These are phyloP conservation scores for Drosophila leonis DNA, from an alignment of 2,888 invertebrate genomes.

Conservation along the genomic window DNA sequence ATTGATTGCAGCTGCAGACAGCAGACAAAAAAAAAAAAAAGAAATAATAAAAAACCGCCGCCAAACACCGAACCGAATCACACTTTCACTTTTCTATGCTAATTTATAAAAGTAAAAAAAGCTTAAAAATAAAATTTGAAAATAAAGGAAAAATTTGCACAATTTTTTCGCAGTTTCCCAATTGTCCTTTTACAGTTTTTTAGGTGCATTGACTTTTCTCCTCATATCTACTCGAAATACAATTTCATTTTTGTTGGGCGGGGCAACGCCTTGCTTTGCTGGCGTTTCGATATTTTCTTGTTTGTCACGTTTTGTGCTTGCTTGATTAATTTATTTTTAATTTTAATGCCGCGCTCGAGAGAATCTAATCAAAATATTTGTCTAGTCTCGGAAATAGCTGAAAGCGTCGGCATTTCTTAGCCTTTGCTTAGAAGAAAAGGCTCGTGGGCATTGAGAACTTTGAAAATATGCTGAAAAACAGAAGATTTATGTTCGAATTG, in stretches of 20 bases:
- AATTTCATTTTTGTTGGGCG: conserved; percentile 30
- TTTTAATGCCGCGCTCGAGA: conserved; percentile 55
- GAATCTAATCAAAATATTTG: conserved; percentile 66
- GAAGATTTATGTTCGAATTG: conserved; percentile 67
- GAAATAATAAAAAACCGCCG: conserved; percentile 1
- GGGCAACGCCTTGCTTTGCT: neutral
- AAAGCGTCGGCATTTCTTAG: conserved; percentile 52
- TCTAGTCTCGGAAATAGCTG: conserved; percentile 49
- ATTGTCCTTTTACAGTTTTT: conserved; percentile 56
- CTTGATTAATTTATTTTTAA: conserved; percentile 69
- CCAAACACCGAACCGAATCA: conserved; percentile 47
- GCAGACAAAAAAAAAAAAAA: conserved; percentile 22
- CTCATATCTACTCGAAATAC: conserved; percentile 41
- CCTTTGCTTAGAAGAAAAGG: neutral
- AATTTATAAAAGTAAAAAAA: conserved; percentile 52
- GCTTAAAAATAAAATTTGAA: conserved; percentile 19
- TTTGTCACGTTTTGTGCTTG: conserved; percentile 46
- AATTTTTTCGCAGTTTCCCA: conserved; percentile 40
- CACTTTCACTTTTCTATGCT: conserved; percentile 77
- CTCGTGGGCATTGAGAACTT: conserved; percentile 17
- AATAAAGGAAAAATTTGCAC: conserved; percentile 8
- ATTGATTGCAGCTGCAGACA: conserved; percentile 72
- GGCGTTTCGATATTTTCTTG: conserved; percentile 9
- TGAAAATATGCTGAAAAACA: conserved; percentile 27
- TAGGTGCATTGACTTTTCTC: conserved; percentile 50